These are phyloP conservation scores for Cryptoprocta ferox DNA, from an alignment of 2,797 vertebrate species.

Conservation along the genomic window DNA sequence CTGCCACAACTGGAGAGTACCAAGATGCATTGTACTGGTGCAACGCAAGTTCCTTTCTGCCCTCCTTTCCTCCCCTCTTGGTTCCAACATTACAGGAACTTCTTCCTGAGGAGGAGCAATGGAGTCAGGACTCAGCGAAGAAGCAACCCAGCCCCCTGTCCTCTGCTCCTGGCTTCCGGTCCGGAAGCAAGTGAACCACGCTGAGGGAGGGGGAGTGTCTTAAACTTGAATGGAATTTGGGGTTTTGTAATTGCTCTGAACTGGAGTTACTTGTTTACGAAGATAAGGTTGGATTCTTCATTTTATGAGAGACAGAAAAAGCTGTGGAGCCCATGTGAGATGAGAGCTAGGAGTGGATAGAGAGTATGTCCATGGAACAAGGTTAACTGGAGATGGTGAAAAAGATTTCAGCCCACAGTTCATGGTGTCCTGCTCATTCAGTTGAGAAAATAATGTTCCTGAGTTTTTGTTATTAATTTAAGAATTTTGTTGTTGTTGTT, in stretches of 20 bases:
- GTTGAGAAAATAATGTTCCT: background rate
- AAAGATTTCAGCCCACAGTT: background rate
- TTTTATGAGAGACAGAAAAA: slow-evolving; percentile 15
- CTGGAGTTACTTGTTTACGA: background rate
- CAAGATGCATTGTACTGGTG: background rate
- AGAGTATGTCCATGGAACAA: background rate
- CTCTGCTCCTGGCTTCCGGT: background rate
- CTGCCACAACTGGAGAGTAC: background rate
- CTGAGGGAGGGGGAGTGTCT: background rate
- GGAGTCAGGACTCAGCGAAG: background rate
- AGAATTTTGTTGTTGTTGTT: background rate
- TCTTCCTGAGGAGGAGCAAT: too few species aligned
- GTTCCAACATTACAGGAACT: accelerated
- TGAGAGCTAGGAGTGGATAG: background rate
- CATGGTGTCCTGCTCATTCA: background rate
- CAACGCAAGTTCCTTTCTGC: background rate
- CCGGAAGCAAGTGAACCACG: background rate
- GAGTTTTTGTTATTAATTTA: background rate
- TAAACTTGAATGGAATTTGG: background rate
- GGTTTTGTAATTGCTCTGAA: background rate
- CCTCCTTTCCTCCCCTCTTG: background rate
- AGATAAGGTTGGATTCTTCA: background rate
- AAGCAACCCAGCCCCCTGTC: accelerated
- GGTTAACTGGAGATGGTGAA: background rate
- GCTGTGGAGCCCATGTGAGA: background rate